A percentile compares a stretch with the other conserved stretches of the same genome.
These are phyloP conservation scores for Pygathrix nemaeus DNA, from an alignment of 2,113 vertebrate genomes.

Conservation along the genomic window DNA sequence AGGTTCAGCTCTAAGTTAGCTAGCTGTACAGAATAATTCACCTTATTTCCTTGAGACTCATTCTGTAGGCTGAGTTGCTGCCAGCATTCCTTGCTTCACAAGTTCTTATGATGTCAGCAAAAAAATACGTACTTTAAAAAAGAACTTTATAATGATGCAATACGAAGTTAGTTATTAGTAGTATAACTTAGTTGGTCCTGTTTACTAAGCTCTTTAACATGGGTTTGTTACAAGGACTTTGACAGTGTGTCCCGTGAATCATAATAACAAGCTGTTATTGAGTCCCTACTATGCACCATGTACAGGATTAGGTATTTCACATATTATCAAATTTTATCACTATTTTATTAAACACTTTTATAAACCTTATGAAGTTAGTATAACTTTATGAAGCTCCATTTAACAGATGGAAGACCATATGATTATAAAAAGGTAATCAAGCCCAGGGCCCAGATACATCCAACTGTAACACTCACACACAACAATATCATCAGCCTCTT, in stretches of 20 bases:
- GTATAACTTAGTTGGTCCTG: neutral
- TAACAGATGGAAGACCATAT: neutral
- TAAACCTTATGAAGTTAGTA: neutral
- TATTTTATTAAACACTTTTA: neutral
- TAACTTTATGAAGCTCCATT: neutral
- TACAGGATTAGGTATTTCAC: neutral
- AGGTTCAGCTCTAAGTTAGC: neutral
- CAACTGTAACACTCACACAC: neutral
- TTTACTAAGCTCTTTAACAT: neutral
- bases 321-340: neutral
- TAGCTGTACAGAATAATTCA: neutral
- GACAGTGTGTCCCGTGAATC: neutral
- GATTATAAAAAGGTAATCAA: neutral
- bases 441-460: neutral
- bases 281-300: neutral
- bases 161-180: neutral
- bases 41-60: neutral
- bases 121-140: neutral
- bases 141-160: neutral
- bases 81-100: neutral
- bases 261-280: neutral
- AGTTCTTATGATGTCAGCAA: neutral
- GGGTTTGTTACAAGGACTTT: neutral
- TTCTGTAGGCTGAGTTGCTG: neutral
- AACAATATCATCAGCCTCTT: too few relatives aligned